Percentiles rank a stretch among this genome's conserved stretches.
Conservation (phyloP, 2,797 vertebrate genomes). For the Buceros bicornis region DNA sequence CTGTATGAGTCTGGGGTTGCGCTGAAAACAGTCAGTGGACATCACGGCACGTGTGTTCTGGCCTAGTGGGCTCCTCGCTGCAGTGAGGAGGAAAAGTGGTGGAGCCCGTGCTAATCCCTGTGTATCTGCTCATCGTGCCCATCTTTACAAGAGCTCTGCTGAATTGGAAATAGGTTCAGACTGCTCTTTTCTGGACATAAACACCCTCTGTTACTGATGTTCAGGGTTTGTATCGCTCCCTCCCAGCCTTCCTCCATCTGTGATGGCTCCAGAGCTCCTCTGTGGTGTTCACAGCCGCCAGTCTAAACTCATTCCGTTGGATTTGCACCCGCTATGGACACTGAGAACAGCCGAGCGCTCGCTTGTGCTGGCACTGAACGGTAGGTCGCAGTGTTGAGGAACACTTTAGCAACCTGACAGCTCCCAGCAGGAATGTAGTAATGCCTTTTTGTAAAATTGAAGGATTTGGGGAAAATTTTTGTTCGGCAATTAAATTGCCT, state of each 20-base stretch:
- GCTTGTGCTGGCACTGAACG: not conserved
- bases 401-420: not conserved
- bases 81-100: not conserved
- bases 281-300: not conserved
- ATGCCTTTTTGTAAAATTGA: not conserved
- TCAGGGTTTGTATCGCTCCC: not conserved
- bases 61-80: not conserved
- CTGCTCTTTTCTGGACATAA: not conserved
- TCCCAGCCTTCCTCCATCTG: not conserved
- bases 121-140: not conserved
- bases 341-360: not conserved
- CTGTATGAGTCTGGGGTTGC: not conserved
- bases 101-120: not conserved
- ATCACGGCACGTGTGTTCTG: not conserved
- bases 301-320: not conserved
- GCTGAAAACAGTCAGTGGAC: not conserved
- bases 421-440: not conserved
- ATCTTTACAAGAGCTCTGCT: not conserved
- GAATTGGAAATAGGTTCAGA: not conserved
- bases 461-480: too few species aligned
- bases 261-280: not conserved
- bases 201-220: not conserved
- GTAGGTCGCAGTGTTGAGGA: conserved; percentile 37
- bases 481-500: too few species aligned
- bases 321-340: not conserved